These are phyloP conservation scores for Mongoloraphidia duomilia DNA, from an alignment of 2,888 invertebrate species.

Conservation along the genomic window DNA sequence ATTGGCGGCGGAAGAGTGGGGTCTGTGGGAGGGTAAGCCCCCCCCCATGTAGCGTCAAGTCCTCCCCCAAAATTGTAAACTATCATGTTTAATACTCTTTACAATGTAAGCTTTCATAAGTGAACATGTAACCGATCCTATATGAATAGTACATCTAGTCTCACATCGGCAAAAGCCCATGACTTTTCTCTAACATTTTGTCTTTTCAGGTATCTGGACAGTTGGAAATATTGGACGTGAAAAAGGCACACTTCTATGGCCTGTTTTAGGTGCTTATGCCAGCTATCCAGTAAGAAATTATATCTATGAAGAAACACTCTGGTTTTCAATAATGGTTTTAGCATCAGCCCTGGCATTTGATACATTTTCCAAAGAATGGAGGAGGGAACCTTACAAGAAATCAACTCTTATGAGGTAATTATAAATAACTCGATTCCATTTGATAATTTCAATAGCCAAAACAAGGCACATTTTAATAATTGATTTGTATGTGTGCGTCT, in stretches of 20 bases:
- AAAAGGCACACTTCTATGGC: conserved; percentile 53
- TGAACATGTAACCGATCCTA: no score
- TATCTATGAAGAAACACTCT: conserved; percentile 57
- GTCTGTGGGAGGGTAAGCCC: no score
- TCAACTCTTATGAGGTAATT: conserved; percentile 23
- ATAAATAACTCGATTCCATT: neutral
- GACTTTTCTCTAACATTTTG: neutral
- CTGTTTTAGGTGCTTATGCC: conserved; percentile 51
- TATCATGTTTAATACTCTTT: no score
- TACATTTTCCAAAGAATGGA: conserved; percentile 64
- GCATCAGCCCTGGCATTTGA: conserved; percentile 57
- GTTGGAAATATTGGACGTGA: conserved; percentile 85
- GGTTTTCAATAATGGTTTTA: conserved; percentile 52
- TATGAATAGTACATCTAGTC: no score
- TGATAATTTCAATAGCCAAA: neutral
- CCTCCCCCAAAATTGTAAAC: no score
- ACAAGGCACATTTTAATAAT: no score
- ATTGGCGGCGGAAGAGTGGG: no score
- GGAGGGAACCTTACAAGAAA: conserved; percentile 42
- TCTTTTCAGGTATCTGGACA: conserved; percentile 63
- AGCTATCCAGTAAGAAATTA: conserved; percentile 55
- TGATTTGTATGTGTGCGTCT: no score
- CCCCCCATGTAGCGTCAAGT: no score
- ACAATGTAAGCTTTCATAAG: no score
- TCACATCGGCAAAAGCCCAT: no score